phyloP scores from a whole-genome alignment of 1,140 invertebrate genomes.

The Acromyrmex charruanus region DNA sequence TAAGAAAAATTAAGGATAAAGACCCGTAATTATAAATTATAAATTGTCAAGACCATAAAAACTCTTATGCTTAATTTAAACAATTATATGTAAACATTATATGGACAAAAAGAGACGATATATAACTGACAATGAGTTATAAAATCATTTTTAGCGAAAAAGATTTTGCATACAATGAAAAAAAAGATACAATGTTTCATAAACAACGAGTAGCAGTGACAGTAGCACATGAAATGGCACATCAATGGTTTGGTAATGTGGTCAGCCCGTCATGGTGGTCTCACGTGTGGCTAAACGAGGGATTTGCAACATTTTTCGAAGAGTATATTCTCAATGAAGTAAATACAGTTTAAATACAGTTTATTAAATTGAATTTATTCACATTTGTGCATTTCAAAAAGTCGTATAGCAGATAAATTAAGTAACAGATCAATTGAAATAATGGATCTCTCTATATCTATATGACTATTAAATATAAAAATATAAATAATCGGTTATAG shows the following conservation, averaged over 20 bases:
- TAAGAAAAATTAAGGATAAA: not conserved
- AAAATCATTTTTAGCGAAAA: constrained; percentile 86
- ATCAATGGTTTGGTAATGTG: constrained; percentile 89
- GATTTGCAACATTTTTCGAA: constrained; percentile 90
- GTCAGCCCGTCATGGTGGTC: constrained; percentile 89
- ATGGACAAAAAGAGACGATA: not conserved
- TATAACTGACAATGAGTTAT: not conserved
- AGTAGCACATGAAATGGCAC: constrained; percentile 89
- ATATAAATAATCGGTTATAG: not conserved
- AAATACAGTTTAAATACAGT: constrained; percentile 81
- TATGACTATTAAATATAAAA: not conserved
- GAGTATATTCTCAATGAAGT: constrained; percentile 89
- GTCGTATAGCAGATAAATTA: not conserved
- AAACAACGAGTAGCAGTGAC: constrained; percentile 87
- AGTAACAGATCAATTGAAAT: not conserved
- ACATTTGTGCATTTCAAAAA: not conserved
- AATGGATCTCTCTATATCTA: not conserved
- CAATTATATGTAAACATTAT: constrained; percentile 9
- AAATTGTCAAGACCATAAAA: not conserved
- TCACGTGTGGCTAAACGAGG: constrained; percentile 91
- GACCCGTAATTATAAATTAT: not conserved
- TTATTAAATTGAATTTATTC: constrained; percentile 88
- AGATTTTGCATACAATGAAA: constrained; percentile 87
- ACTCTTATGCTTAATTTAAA: not conserved
- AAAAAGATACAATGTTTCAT: constrained; percentile 83